Conservation (phyloP, 2,888 invertebrate species). For the Idaea aversata region DNA sequence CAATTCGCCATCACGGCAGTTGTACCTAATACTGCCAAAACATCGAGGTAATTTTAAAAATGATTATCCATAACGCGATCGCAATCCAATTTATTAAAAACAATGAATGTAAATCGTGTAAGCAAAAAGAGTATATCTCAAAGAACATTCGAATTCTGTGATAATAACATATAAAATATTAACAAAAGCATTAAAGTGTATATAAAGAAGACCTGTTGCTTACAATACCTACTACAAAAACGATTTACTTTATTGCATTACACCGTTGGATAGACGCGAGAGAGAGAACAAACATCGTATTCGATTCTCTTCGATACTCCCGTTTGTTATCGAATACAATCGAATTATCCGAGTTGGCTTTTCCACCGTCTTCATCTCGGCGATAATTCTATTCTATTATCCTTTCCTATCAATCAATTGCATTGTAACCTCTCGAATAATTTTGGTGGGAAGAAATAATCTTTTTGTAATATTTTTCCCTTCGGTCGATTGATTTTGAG, state of each 20-base stretch:
- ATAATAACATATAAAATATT: not conserved
- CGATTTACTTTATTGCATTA: conserved; percentile 50
- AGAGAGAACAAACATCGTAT: conserved; percentile 53
- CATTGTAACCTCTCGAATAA: not conserved
- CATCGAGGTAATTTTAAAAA: no score
- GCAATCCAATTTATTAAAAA: no score
- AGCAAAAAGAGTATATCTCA: no score
- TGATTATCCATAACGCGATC: no score
- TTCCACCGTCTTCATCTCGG: conserved; percentile 61
- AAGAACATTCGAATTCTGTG: not conserved
- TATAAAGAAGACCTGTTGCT: conserved; percentile 51
- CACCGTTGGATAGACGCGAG: conserved; percentile 32
- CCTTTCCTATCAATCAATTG: conserved; percentile 42
- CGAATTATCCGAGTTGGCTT: conserved; percentile 62
- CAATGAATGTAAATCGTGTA: no score
- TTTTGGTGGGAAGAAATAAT: conserved; percentile 7
- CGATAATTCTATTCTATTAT: conserved; percentile 78
- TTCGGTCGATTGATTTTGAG: conserved; percentile 60
- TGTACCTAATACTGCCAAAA: no score
- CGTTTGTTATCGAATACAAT: conserved; percentile 74
- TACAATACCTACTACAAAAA: conserved; percentile 37
- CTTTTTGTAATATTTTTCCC: conserved; percentile 43
- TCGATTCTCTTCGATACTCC: conserved; percentile 41
- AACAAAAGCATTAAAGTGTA: not conserved
- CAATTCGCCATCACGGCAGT: no score